phyloP scores from a whole-genome alignment of 2,797 vertebrate genomes.

The Sarcophilus harrisii region DNA sequence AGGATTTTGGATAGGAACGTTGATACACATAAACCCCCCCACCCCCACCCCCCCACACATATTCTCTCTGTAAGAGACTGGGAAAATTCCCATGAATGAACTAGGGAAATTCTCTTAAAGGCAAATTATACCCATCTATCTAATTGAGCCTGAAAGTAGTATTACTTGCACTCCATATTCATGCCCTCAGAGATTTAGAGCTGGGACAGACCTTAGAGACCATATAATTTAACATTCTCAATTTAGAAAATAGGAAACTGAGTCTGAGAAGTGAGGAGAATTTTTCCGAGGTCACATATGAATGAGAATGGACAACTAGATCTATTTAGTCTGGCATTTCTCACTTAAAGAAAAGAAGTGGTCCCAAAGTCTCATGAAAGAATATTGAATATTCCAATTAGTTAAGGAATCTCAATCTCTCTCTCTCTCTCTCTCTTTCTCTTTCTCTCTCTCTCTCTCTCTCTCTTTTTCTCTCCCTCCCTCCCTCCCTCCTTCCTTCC shows the following conservation, averaged over 20 bases:
- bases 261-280: not conserved
- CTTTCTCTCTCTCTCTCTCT: not conserved
- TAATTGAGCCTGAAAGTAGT: not conserved
- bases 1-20: not conserved
- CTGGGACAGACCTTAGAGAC: not conserved
- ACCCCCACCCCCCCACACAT: not conserved
- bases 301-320: not conserved
- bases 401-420: not conserved
- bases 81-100: not conserved
- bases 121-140: not conserved
- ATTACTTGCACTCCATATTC: not conserved
- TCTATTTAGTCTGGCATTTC: not conserved
- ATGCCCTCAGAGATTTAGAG: constrained; percentile 4
- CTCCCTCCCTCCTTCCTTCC: too few species aligned
- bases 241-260: not conserved
- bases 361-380: not conserved
- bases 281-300: not conserved
- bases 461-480: not conserved
- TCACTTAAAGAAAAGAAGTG: not conserved
- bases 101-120: not conserved
- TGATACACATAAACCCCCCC: not conserved
- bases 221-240: not conserved
- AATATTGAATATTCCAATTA: not conserved
- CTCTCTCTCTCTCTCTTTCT: too few species aligned
- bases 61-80: not conserved